phyloP scores from a whole-genome alignment of 2,113 vertebrate genomes.

The Ageneiosus marmoratus region DNA sequence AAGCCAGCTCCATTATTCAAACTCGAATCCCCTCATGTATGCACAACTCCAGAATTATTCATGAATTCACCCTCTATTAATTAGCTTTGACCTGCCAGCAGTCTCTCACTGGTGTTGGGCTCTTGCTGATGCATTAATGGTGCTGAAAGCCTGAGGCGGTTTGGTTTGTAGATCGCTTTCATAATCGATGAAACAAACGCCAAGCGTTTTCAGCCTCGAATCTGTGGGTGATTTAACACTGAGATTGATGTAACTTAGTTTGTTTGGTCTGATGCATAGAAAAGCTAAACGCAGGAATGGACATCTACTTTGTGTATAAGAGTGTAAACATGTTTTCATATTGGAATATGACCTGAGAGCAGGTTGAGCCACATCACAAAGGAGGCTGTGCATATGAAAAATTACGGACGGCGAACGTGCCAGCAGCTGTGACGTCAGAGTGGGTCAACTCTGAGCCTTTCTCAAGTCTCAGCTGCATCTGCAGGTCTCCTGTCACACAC shows the following conservation, averaged over 20 bases:
- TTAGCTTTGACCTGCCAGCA: conserved; percentile 61
- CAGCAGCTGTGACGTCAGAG: conserved; percentile 64
- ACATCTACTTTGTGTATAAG: not conserved
- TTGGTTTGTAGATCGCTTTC: conserved; percentile 1
- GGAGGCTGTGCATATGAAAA: conserved; percentile 48
- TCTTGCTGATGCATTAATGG: conserved; percentile 35
- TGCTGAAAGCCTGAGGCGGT: not conserved
- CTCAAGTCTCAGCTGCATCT: conserved; percentile 70
- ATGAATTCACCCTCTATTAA: conserved; percentile 65
- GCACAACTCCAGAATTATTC: conserved; percentile 64
- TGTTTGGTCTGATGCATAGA: not conserved
- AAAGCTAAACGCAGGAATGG: not conserved
- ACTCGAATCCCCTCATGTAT: conserved; percentile 51
- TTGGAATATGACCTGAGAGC: not conserved
- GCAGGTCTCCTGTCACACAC: conserved; percentile 61
- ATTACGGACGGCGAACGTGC: conserved; percentile 53
- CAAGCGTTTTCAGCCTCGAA: too few species aligned
- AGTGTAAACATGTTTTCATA: not conserved
- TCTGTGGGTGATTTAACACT: not conserved
- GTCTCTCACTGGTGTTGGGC: conserved; percentile 22
- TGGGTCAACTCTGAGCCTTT: conserved; percentile 64
- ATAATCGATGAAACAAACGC: not conserved
- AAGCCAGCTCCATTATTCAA: conserved; percentile 71
- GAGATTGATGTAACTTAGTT: not conserved
- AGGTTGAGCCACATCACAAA: conserved; percentile 51